Evolutionary conservation across 2,113 vertebrate genomes (phyloP).

Genomic region (Geococcyx californianus): DNA sequence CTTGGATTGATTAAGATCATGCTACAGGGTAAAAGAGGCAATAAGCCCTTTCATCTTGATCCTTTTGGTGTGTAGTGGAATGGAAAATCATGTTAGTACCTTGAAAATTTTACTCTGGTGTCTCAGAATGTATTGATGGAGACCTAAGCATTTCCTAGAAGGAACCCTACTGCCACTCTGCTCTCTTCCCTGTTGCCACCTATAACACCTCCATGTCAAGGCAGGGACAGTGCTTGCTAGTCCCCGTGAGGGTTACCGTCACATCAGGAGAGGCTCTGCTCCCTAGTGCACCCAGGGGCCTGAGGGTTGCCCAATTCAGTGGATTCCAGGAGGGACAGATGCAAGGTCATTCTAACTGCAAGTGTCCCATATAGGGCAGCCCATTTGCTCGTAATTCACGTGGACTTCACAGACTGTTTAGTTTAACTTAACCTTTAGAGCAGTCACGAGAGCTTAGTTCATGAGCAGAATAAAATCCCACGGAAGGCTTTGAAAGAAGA

Average conservation of each 20-base stretch:
- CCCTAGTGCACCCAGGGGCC: background rate
- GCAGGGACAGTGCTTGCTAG: background rate
- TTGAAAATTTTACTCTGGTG: background rate
- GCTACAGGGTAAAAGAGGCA: conserved; percentile 6
- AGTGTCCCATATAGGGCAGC: background rate
- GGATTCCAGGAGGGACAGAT: background rate
- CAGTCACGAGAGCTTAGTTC: background rate
- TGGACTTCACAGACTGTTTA: background rate
- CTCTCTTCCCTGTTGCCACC: background rate
- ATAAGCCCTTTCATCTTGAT: background rate
- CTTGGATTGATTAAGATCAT: background rate
- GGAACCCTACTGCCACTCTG: background rate
- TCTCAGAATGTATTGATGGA: background rate
- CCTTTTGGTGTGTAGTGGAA: background rate
- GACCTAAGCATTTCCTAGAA: background rate
- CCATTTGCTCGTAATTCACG: background rate
- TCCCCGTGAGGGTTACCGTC: background rate
- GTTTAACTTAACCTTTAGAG: conserved; percentile 24
- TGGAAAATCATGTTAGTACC: background rate
- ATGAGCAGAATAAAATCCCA: background rate
- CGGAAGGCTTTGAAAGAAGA: background rate
- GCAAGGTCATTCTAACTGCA: background rate
- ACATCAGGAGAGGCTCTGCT: background rate
- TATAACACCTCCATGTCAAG: background rate
- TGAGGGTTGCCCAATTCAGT: background rate